A percentile compares a stretch with the other conserved stretches of the same genome.
Conservation (phyloP, 2,888 invertebrate species). For the Caenorhabditis plicata region DNA sequence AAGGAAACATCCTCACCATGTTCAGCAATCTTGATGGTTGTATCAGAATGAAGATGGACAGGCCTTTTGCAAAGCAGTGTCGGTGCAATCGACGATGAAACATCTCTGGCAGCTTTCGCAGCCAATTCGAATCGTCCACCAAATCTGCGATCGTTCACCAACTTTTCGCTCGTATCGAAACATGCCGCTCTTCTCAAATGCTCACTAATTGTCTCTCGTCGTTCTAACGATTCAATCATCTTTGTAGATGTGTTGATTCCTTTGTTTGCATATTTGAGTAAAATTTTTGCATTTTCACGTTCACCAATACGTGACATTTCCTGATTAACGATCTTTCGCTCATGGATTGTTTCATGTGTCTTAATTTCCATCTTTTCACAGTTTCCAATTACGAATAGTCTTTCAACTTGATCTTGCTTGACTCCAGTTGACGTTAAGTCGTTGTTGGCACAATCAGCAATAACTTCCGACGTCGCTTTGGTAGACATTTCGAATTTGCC, state of each 20-base stretch:
- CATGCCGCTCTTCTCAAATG: constrained; percentile 22
- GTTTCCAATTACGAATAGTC: constrained; percentile 41
- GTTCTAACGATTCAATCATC: constrained; percentile 29
- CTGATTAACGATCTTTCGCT: constrained; percentile 26
- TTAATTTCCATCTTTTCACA: constrained; percentile 24
- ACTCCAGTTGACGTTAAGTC: constrained; percentile 31
- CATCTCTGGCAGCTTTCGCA: constrained; percentile 23
- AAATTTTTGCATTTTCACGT: constrained; percentile 27
- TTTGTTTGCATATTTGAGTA: constrained; percentile 29
- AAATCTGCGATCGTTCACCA: constrained; percentile 9
- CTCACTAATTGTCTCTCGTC: constrained; percentile 27
- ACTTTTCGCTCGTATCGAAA: constrained; percentile 11
- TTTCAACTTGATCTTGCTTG: constrained; percentile 28
- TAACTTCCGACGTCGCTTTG: constrained; percentile 40
- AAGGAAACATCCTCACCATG: constrained; percentile 17
- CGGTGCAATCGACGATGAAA: constrained; percentile 21
- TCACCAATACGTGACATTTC: constrained; percentile 30
- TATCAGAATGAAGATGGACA: constrained; percentile 24
- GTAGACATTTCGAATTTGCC: constrained; percentile 39
- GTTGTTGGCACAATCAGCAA: constrained; percentile 3
- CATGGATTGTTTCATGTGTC: constrained; percentile 45
- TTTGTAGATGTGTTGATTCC: constrained; percentile 31
- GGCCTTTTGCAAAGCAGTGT: constrained; percentile 36
- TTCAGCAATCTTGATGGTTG: constrained; percentile 38
- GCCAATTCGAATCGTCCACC: constrained; percentile 39